phyloP scores from a whole-genome alignment of 2,797 vertebrate species.

The Tauraco hartlaubi region DNA sequence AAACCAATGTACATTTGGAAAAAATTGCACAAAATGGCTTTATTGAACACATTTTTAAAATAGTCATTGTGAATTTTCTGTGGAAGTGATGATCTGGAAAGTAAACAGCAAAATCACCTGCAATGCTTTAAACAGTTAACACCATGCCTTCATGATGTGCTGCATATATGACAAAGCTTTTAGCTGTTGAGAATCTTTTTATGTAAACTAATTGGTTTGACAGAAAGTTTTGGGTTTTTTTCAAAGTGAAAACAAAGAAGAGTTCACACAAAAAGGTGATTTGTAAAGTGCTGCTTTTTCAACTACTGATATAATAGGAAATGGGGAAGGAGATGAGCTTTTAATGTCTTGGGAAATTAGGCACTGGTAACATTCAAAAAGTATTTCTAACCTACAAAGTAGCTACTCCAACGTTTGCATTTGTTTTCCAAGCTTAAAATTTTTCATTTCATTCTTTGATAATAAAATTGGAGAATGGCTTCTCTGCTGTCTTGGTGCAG shows the following conservation, averaged over 20 bases:
- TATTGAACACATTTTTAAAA: not conserved
- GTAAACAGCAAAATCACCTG: not conserved
- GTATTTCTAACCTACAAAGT: not conserved
- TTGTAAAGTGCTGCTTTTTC: not conserved
- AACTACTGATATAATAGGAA: not conserved
- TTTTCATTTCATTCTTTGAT: not conserved
- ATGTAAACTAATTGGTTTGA: not conserved
- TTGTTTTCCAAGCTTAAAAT: not conserved
- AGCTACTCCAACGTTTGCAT: not conserved
- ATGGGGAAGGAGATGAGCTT: not conserved
- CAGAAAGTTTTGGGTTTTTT: not conserved
- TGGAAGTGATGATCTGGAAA: not conserved
- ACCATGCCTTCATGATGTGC: not conserved
- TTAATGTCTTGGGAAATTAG: not conserved
- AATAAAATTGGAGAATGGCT: not conserved
- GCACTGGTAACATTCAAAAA: not conserved
- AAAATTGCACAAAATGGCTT: not conserved
- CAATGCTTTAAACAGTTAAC: not conserved
- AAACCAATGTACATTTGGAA: not conserved
- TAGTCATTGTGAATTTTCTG: not conserved
- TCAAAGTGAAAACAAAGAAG: not conserved
- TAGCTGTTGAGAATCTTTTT: not conserved
- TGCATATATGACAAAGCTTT: not conserved
- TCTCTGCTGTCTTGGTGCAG: not conserved
- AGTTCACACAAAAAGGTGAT: not conserved